These are phyloP conservation scores for Zoanthus sociatus DNA, from an alignment of 92 coral and sea anemone species.

Conservation along the genomic window DNA sequence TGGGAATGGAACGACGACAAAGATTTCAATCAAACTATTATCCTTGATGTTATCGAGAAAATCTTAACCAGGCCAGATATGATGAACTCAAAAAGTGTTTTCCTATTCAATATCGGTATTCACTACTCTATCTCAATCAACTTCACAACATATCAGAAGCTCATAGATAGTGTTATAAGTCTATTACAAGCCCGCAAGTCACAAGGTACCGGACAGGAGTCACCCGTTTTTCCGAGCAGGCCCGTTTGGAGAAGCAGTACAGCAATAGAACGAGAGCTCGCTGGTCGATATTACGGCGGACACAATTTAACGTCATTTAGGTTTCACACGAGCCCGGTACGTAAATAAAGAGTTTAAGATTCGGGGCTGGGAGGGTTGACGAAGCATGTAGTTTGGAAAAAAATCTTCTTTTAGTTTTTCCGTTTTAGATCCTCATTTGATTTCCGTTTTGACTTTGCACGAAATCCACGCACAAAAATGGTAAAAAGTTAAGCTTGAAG, in stretches of 20 bases:
- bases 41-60: conserved; percentile 38
- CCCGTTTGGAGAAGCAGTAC: conserved; percentile 59
- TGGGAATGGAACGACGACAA: conserved; percentile 46
- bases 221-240: neutral
- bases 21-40: conserved; percentile 54
- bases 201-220: conserved; percentile 18
- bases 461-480: no score
- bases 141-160: conserved; percentile 65
- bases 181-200: conserved; percentile 7
- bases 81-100: conserved; percentile 46
- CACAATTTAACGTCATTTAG: conserved; percentile 43
- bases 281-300: conserved; percentile 33
- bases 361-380: no score
- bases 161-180: conserved; percentile 55
- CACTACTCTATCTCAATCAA: conserved; percentile 66
- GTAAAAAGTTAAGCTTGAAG: no score
- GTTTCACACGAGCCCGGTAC: conserved; percentile 62
- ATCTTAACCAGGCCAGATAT: conserved; percentile 33
- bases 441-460: no score
- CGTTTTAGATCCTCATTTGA: no score
- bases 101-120: conserved; percentile 68
- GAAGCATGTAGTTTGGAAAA: no score
- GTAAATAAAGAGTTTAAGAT: neutral
- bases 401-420: no score
- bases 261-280: conserved; percentile 51